Conservation (phyloP, 2,113 vertebrate species). For the Dendrocopos noguchii region DNA sequence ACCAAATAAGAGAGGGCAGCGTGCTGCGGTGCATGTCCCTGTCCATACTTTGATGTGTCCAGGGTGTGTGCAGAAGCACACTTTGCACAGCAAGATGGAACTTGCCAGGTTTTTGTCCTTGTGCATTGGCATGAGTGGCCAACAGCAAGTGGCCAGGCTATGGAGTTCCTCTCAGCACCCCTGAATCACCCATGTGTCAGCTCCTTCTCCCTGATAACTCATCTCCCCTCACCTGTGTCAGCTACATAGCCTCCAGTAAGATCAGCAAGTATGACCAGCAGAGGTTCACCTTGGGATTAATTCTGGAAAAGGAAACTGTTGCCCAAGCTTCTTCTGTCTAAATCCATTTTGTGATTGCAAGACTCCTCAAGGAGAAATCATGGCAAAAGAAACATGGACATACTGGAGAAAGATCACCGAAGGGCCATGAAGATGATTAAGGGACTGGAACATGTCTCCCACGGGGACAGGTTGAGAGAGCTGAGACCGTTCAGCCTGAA, state of each 20-base stretch:
- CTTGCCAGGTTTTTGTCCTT: background rate
- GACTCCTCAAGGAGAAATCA: background rate
- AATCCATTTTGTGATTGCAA: background rate
- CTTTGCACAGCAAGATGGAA: background rate
- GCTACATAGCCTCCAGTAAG: background rate
- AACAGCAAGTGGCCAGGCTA: background rate
- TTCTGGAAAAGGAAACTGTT: background rate
- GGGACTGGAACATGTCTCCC: background rate
- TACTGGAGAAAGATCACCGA: background rate
- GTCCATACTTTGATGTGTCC: background rate
- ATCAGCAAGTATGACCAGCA: too few relatives aligned
- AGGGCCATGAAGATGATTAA: background rate
- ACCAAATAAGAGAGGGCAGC: background rate
- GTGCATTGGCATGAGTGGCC: rapidly evolving
- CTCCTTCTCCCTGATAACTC: background rate
- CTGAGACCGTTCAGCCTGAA: background rate
- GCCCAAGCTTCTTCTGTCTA: background rate
- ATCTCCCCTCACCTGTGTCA: background rate
- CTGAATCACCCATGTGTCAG: rapidly evolving
- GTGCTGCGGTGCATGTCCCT: background rate
- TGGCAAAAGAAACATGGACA: background rate
- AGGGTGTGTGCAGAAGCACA: background rate
- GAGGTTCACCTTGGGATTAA: rapidly evolving
- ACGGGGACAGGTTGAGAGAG: background rate
- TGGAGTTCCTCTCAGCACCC: background rate